Base-by-base conservation (phyloP, 2,888 invertebrate species). In the Netelia fuscicornis region DNA sequence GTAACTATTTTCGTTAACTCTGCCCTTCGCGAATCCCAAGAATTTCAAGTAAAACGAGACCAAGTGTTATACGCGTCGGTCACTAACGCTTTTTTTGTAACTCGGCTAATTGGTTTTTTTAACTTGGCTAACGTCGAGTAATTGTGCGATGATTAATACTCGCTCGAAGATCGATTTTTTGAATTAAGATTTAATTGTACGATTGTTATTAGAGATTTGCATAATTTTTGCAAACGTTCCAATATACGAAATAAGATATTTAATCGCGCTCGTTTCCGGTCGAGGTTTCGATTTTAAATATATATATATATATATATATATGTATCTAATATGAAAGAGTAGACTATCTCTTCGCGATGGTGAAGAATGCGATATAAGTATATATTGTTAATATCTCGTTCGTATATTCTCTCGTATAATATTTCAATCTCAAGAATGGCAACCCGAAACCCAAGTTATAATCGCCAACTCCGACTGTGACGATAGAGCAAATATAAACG, bases 11-110 rank as follows among this genome's bases (percentile, higher is more conserved):
- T 81, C 20, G 70, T 70, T 68, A n/a, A 17, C 56, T 23, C 23
- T 11, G 13, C 56, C n/a, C 23, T 11, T 48, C 64, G 13, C 54
- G 74, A 74, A 64, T 48, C 56, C 60, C 62, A 52, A 58, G 78
- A 72, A 83, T 70, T 79, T 83, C 42, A 60, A 17, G 68, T 54
- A 68, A 79, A 79, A 79, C 74, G 68, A 79, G 70, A 44, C 9
- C 48, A n/a, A 42, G 48, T 37, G 6, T 37, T 6, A 37, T 37
- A 37, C 37, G 37, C 37, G 37, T 0, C 52, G 10, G 67, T 13
- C 52, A 64, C 25, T 75, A 17, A 52, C 58, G 37, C 17, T 64
- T 65, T 75, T 58, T 70, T 23, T 58, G 20, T 20, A 71, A 83
- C 75, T 48, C 74, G 48, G n/a, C 56, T 62, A 79, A 62, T 79